Evolutionary conservation across 2,888 invertebrate species (phyloP).

Genomic region (Myathropa florea): DNA sequence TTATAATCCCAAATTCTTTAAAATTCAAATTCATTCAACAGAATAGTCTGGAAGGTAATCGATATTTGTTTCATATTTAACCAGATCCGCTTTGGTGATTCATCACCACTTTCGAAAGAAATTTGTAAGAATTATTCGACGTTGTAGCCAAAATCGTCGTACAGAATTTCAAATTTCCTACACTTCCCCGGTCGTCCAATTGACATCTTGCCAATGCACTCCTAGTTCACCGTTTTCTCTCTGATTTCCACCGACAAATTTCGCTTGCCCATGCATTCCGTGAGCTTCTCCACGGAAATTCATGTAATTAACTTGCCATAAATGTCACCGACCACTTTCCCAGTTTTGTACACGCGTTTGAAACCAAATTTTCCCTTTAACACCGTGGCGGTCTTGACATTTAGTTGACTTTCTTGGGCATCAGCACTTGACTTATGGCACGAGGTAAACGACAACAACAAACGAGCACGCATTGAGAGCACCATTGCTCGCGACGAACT

Average conservation of each 20-base stretch:
- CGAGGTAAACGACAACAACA: background rate
- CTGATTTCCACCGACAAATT: background rate
- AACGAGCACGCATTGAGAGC: background rate
- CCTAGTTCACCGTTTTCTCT: background rate
- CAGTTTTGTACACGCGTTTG: background rate
- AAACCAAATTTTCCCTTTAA: background rate
- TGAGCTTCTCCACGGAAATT: background rate
- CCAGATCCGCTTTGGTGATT: too few relatives aligned
- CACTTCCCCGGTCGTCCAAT: background rate
- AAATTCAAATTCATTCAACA: too few relatives aligned
- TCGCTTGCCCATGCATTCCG: background rate
- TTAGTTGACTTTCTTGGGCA: background rate
- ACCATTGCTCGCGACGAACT: background rate
- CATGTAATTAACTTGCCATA: background rate
- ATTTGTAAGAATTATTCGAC: too few relatives aligned
- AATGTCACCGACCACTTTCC: background rate
- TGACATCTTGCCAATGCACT: background rate
- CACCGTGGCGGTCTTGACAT: background rate
- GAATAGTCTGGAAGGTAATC: too few relatives aligned
- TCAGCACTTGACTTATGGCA: background rate
- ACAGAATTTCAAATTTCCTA: background rate
- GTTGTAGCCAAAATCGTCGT: too few relatives aligned
- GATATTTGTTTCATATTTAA: too few relatives aligned
- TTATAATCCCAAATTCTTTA: too few relatives aligned
- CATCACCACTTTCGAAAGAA: too few relatives aligned